Percentiles rank a stretch among this genome's conserved stretches.
phyloP scores from a whole-genome alignment of 2,113 vertebrate species.

The Daboia siamensis region DNA sequence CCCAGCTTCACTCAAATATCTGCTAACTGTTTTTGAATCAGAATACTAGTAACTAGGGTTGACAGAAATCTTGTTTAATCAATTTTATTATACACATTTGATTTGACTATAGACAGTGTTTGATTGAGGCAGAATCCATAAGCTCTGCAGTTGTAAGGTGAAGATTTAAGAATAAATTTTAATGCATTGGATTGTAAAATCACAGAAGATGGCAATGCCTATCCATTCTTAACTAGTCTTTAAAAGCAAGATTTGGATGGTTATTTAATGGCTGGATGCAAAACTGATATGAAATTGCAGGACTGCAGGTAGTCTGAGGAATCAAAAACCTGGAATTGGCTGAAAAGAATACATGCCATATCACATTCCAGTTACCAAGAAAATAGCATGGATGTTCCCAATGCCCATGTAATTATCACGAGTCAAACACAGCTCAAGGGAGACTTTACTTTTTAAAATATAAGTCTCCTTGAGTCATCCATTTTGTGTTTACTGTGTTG shows the following conservation, averaged over 20 bases:
- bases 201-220: neutral
- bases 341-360: neutral
- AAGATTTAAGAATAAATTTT: neutral
- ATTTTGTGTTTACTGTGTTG: neutral
- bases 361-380: neutral
- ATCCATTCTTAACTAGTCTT: neutral
- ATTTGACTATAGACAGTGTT: neutral
- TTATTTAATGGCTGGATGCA: neutral
- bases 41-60: neutral
- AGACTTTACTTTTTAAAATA: neutral
- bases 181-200: neutral
- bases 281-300: neutral
- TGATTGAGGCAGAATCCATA: neutral
- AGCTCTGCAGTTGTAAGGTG: neutral
- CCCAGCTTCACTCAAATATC: neutral
- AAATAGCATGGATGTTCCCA: neutral
- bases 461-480: neutral
- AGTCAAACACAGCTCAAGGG: neutral
- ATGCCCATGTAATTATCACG: neutral
- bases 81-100: neutral
- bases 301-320: neutral
- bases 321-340: neutral
- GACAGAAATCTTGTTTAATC: neutral
- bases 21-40: neutral
- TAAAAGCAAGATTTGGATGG: neutral